phyloP scores from a whole-genome alignment of 2,113 vertebrate species.

The Poicephalus meyeri region DNA sequence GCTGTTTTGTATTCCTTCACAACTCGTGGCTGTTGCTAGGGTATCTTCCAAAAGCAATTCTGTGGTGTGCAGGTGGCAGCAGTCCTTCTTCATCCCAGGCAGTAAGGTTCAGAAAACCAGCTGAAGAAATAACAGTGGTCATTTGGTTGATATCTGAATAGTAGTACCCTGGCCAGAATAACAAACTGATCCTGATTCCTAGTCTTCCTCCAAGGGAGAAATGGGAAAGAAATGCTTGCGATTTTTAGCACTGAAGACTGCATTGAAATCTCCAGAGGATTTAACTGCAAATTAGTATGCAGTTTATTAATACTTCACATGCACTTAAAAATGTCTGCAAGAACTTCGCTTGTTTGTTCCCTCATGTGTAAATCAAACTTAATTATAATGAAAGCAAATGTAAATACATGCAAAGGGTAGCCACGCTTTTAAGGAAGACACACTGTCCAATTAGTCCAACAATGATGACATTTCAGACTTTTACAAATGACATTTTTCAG shows the following conservation, averaged over 20 bases:
- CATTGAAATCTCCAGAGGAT: neutral
- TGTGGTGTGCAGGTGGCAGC: accelerated
- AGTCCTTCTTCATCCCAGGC: neutral
- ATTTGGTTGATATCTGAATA: neutral
- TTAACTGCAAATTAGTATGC: neutral
- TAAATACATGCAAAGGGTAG: neutral
- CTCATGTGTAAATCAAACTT: neutral
- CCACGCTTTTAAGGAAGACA: neutral
- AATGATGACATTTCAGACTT: neutral
- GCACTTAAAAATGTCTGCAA: neutral
- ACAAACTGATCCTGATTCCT: neutral
- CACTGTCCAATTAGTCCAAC: neutral
- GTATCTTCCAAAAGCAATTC: accelerated
- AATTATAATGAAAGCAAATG: neutral
- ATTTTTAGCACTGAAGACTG: neutral
- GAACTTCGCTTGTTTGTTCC: neutral
- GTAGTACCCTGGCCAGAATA: neutral
- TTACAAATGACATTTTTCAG: neutral
- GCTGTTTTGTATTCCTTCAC: neutral
- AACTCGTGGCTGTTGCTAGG: neutral
- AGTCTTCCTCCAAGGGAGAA: neutral
- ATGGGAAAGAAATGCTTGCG: neutral
- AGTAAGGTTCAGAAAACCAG: neutral
- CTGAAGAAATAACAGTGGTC: neutral
- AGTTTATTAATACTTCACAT: neutral